Percentiles rank a stretch among this genome's conserved stretches.
Evolutionary conservation across 2,797 vertebrate genomes (phyloP).

Genomic region (Tarsius wallacei): DNA sequence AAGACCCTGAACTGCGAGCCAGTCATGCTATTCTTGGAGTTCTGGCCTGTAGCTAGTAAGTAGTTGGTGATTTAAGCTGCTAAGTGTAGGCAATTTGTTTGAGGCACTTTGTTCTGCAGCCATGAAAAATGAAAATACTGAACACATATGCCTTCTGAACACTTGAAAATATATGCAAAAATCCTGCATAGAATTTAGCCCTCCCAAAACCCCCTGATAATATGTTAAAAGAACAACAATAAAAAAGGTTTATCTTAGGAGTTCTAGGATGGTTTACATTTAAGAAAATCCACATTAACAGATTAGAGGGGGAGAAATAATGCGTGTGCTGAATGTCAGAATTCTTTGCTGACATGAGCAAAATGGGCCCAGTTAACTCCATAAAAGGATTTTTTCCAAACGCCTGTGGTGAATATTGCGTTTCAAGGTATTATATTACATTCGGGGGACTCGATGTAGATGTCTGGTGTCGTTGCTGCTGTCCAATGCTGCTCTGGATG

Average conservation of each 20-base stretch:
- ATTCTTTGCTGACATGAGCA: neutral
- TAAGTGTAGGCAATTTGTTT: neutral
- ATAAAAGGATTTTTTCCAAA: slow-evolving; percentile 35
- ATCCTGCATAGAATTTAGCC: neutral
- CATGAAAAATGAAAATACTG: neutral
- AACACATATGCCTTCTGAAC: neutral
- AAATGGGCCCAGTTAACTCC: neutral
- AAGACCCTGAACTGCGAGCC: neutral
- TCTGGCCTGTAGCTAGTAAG: neutral
- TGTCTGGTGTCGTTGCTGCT: neutral
- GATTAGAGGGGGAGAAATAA: slow-evolving; percentile 10
- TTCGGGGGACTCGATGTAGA: neutral
- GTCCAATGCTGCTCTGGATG: neutral
- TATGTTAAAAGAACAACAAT: neutral
- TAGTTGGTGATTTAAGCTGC: neutral
- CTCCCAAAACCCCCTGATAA: neutral
- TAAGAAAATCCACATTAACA: neutral
- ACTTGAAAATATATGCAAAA: neutral
- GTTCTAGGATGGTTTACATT: neutral
- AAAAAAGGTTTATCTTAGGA: neutral
- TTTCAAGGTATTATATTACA: neutral
- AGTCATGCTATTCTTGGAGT: neutral
- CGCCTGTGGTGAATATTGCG: neutral
- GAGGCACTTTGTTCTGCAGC: neutral
- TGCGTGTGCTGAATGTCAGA: slow-evolving; percentile 13